Percentiles rank a stretch among this genome's conserved stretches.
Evolutionary conservation across 2,888 invertebrate genomes (phyloP).

Genomic region (Brenthis daphne): DNA sequence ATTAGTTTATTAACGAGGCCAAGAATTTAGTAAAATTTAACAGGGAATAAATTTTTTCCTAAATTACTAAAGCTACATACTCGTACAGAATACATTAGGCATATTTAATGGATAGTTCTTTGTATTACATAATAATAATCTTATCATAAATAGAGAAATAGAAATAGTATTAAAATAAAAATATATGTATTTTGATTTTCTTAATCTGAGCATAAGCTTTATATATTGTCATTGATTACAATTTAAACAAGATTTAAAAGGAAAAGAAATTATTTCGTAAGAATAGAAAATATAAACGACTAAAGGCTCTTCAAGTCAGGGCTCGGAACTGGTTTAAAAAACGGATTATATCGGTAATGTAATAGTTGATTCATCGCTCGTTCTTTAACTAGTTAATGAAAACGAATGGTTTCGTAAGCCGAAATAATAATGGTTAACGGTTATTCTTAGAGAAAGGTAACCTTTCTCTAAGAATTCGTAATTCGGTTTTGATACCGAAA

Average conservation of each 20-base stretch:
- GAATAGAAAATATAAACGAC: too few species aligned
- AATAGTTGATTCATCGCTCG: too few species aligned
- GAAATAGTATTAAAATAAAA: slow-evolving; percentile 2
- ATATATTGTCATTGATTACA: slow-evolving; percentile 61
- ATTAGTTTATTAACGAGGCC: neutral
- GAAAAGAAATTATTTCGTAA: too few species aligned
- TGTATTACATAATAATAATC: slow-evolving; percentile 11
- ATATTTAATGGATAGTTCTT: slow-evolving; percentile 4
- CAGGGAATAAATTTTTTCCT: slow-evolving; percentile 4
- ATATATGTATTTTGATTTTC: slow-evolving; percentile 5
- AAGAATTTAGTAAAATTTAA: slow-evolving; percentile 3
- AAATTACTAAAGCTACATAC: slow-evolving; percentile 2
- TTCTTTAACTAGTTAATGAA: too few species aligned
- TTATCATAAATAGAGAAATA: slow-evolving; percentile 13
- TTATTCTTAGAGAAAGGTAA: too few species aligned
- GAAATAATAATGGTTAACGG: too few species aligned
- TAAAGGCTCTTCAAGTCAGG: too few species aligned
- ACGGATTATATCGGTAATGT: too few species aligned
- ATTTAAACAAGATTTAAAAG: slow-evolving; percentile 35
- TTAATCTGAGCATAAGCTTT: slow-evolving; percentile 50
- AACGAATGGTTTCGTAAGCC: too few species aligned
- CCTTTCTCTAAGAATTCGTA: too few species aligned
- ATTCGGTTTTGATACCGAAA: too few species aligned
- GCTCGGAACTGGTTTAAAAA: too few species aligned
- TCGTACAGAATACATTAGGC: slow-evolving; percentile 1